Evolutionary conservation across 2,888 invertebrate species (phyloP), one percentile per base, ranked within the genome.

Genomic region (Drosophila barbarae): DNA sequence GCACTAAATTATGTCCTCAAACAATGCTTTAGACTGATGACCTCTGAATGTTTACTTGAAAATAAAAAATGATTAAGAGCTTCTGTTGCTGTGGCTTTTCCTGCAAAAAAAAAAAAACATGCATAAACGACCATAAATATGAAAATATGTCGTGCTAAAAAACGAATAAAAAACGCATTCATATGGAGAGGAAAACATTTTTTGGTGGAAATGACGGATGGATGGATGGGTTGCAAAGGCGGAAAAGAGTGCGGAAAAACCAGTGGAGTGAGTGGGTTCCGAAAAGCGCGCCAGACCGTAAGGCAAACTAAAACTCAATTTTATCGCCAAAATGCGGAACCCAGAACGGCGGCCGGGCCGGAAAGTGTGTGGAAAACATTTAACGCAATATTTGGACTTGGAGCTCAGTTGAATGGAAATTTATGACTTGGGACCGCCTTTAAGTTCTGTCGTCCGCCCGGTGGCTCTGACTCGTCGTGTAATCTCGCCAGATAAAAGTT

Each of bases 231-330:
- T 41, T 36, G 30, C 18, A 46, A 30, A 18, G 30, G 46, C 30
- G 30, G 46, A 13, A 51, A 34, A 35, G 46, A 30, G 21, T 23
- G 55, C n/a, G 18, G 41, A n/a, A 68, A 41, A 47, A 61, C n/a
- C 38, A 23, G 30, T 8, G 32, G 36, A 26, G 21, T 13, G 39
- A 36, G n/a, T n/a, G n/a, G 34, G 10, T 38, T 44, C 59, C 46
- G 23, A 38, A 52, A 50, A 36, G 36, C 71, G 85, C 80, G 85
- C 30, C 63, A 71, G 80, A 36, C 61, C 70, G 70, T 72, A 56
- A 73, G 61, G 66, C 52, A 66, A 74, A 83, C 77, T 71, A 67
- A 80, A 80, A 85, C 72, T 74, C 75, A 74, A 72, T 85, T 85
- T 85, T 81, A 77, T 80, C 41, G 73, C 81, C 69, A 57, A 63